Percentiles rank a stretch among this genome's conserved stretches.
phyloP scores from a whole-genome alignment of 2,888 invertebrate species.

The Boloria selene region DNA sequence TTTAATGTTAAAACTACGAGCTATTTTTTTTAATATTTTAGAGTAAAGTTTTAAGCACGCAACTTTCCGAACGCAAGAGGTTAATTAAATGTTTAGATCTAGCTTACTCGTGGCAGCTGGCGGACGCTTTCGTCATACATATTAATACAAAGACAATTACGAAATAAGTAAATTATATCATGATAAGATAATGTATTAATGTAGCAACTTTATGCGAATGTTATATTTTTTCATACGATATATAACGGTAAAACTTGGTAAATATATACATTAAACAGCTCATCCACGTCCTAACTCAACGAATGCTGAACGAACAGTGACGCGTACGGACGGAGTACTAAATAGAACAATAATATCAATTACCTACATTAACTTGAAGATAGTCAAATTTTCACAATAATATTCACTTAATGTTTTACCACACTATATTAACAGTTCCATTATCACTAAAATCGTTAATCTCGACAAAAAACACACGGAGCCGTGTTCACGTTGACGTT shows the following conservation, averaged over 20 bases:
- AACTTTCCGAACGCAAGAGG: constrained; percentile 1
- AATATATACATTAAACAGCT: background rate
- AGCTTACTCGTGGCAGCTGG: background rate
- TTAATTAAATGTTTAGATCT: constrained; percentile 2
- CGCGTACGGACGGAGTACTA: background rate
- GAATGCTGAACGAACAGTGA: constrained; percentile 16
- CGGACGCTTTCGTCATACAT: constrained; percentile 3
- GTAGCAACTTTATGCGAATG: no score
- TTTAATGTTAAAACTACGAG: no score
- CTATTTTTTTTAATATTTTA: no score
- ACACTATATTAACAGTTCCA: constrained; percentile 12
- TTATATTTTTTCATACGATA: background rate
- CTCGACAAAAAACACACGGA: constrained; percentile 34
- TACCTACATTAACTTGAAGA: constrained; percentile 26
- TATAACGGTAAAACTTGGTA: background rate
- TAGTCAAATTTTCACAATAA: constrained; percentile 12
- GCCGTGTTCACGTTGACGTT: constrained; percentile 47
- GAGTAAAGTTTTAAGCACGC: no score
- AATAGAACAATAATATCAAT: constrained; percentile 5
- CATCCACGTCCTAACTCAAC: constrained; percentile 12
- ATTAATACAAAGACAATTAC: background rate
- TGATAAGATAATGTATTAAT: no score
- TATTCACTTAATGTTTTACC: constrained; percentile 19
- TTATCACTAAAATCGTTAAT: constrained; percentile 40
- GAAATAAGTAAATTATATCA: background rate